Evolutionary conservation across 2,888 invertebrate species (phyloP), one percentile per base, ranked within the genome.

Genomic region (Metellina segmentata): DNA sequence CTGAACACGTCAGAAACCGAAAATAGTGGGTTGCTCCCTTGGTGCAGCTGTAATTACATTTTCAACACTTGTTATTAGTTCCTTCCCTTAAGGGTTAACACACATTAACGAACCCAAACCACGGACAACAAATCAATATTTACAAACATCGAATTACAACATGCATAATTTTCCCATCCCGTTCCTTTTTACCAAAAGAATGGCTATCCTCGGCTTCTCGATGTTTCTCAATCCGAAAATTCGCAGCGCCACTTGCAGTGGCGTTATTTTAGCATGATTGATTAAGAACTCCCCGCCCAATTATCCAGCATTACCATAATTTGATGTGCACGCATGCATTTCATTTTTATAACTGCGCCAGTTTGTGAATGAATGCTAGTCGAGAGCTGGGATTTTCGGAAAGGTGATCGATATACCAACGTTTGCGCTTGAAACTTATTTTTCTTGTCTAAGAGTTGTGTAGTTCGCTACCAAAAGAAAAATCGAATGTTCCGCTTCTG

Each of bases 341-440:
- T 82, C 51, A 71, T 82, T 82, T 61, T 79, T 34, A 61, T 16
- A 8, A 79, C 82, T 9, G 74, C 71, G 70, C 71, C 51, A 82
- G 71, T 70, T 71, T 71, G 51, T 82, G 71, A 82, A 82, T 71
- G 82, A 82, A 82, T 69, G 51, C 61, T 69, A 70, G 69, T 13
- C 69, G 71, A 19, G 48, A 34, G 34, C 74, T 20, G 71, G 70
- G 82, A 71, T 82, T 81, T 20, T 71, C 49, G 71, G 34, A 51
- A 61, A 34, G 61, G 53, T n/a, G 81, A 82, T 82, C 82, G 82
- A 82, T 82, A 51, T 34, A 6, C 49, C n/a, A 71, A 49, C 19
- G 51, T 71, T 70, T 70, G 61, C 61, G 61, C 34, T 34, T 34
- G 34, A 34, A 34, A 34, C 34, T 34, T 34, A 34, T 34, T 34